Base-by-base conservation (phyloP, 1,140 invertebrate genomes). In the Drosophila sp. region DNA sequence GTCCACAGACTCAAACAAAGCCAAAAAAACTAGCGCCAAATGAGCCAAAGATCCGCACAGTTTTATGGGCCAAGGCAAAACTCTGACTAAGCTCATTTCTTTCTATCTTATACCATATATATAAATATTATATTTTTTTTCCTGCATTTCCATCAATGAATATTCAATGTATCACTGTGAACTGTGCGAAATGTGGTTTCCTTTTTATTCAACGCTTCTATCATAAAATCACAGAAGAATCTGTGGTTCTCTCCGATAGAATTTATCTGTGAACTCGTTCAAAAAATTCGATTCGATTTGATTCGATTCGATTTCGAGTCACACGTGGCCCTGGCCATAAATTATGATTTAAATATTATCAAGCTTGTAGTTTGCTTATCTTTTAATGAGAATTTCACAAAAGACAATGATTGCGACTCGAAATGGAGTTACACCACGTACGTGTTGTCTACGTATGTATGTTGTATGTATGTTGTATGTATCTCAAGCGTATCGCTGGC, bases 271-370 rank as follows among this genome's bases (percentile, higher is more conserved):
- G 40, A 58, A 16, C 34, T 11, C 13, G 25, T 32, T 64, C 41
- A 11, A 14, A 2, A 16, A 41, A 29, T 48, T 58, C 32, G 57
- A 50, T 58, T 29, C 36, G 64, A 67, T 59, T 34, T 51, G n/a
- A 29, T 48, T 58, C 32, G 57, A 50, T 58, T 29, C 36, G 64
- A 67, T 59, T 34, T 51, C 21, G 32, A 53, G 50, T 53, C 50
- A 50, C 50, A 53, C 29, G 27, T 38, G 21, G 34, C 18, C 18
- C 6, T 8, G 43, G 46, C 54, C 25, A 67, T 72, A 72, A 72
- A 67, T 72, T 72, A 67, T 72, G 54, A 72, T 61, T 67, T 45
- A 61, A 72, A 72, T 72, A 72, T 58, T 66, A 72, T 72, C 62
- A 45, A 50, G 53, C 69, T 72, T 67, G 54, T 67, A 45, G 54